phyloP scores from a whole-genome alignment of 1,140 invertebrate species.

The Dreissena rostriformis region DNA sequence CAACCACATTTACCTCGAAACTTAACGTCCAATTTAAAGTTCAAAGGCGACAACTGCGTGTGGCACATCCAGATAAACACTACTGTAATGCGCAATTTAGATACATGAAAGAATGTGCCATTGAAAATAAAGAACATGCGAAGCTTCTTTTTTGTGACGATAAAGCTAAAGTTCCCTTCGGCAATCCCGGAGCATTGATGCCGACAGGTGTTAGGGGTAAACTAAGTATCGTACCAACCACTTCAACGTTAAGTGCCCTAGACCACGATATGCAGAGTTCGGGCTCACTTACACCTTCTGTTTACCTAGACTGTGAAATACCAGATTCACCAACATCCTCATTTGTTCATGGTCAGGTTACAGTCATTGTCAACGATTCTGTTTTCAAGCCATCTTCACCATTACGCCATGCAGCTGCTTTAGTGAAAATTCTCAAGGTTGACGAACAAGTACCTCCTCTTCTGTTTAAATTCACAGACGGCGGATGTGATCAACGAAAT shows the following conservation, averaged over 20 bases:
- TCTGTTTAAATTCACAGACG: conserved; percentile 58
- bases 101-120: conserved; percentile 37
- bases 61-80: conserved; percentile 56
- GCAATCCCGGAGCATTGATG: not conserved
- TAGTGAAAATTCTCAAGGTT: conserved; percentile 31
- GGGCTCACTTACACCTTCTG: conserved; percentile 32
- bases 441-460: conserved; percentile 15
- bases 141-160: conserved; percentile 1
- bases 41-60: conserved; percentile 47
- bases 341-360: conserved; percentile 57
- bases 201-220: not conserved
- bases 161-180: conserved; percentile 8
- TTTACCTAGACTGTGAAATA: conserved; percentile 12
- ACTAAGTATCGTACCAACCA: not conserved
- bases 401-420: conserved; percentile 55
- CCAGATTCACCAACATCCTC: conserved; percentile 27
- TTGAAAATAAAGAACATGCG: not conserved
- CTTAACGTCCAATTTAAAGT: conserved; percentile 32
- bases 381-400: conserved; percentile 59
- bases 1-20: conserved; percentile 25
- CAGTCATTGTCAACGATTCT: conserved; percentile 58
- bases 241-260: not conserved
- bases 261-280: conserved; percentile 42
- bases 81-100: conserved; percentile 52
- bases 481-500: conserved; percentile 61